Evolutionary conservation across 2,888 invertebrate genomes (phyloP), one percentile per base, ranked within the genome.

Genomic region (Cryptus viduatorius): DNA sequence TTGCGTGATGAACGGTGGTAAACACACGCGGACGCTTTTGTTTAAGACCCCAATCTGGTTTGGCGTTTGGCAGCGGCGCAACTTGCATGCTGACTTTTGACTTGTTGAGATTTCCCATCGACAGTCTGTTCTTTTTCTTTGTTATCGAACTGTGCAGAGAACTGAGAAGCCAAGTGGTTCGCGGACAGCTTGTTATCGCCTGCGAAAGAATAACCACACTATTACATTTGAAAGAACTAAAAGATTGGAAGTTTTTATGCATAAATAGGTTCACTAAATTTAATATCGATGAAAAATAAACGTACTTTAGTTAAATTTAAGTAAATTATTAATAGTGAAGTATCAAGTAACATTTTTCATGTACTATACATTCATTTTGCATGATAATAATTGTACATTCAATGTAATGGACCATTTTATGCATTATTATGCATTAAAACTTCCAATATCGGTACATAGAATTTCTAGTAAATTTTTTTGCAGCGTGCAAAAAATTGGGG

Each of bases 41-140:
- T 29, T 50, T 87, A 12, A 90, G 53, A 59, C 89, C 90, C 90
- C 89, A 91, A 75, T 91, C 89, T 24, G 91, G 90, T 68, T 89
- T 91, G 3, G 86, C 75, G 85, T 89, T 90, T 16, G 91, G 91
- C 71, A 90, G 72, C 14, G 31, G 44, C 5, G 87, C 84, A 5
- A 64, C 73, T 80, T 76, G 79, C n/a, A 72, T 79, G 44, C 37
- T 46, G 12, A 37, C 48, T 56, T 46, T 65, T 31, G 79, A 79
- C 59, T 79, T 84, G 29, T 84, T 82, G 1, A 68, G 16, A 59
- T 29, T 82, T 5, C 19, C 75, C 10, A 56, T 3, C 14, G 78
- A 14, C 4, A 42, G 19, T 64, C 67, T 87, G 8, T 14, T 68
- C 29, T 86, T 77, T 69, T 86, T 88, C 61, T 86, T 88, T 37